A percentile compares a stretch with the other conserved stretches of the same genome.
Conservation (phyloP, 1,140 invertebrate genomes). For the Camponotus vicinus region DNA sequence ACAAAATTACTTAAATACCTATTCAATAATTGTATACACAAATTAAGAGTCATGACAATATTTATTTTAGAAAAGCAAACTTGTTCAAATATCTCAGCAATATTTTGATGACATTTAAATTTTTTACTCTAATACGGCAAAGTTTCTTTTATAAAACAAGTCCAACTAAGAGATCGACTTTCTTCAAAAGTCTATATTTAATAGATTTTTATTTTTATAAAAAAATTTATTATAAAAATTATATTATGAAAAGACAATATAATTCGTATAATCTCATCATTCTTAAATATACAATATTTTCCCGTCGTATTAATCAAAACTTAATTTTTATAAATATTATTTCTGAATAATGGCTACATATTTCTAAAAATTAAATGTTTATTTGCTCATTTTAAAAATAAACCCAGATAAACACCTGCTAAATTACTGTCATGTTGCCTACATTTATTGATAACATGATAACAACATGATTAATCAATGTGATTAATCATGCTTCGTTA, state of each 20-base stretch:
- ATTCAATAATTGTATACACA: not conserved
- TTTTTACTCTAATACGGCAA: too few species aligned
- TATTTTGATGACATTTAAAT: not conserved
- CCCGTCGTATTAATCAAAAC: not conserved
- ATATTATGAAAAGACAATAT: not conserved
- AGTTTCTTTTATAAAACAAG: not conserved
- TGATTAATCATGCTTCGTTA: too few species aligned
- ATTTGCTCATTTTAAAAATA: not conserved
- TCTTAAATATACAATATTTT: not conserved
- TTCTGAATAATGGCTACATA: not conserved
- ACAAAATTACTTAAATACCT: not conserved
- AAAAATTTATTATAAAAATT: not conserved
- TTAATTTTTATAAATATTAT: not conserved
- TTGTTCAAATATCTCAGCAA: not conserved
- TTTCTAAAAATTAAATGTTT: not conserved
- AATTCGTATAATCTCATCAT: not conserved
- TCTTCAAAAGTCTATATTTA: not conserved
- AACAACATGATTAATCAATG: too few species aligned
- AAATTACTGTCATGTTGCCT: too few species aligned
- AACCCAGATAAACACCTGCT: not conserved
- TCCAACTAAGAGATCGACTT: too few species aligned
- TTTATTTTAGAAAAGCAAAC: not conserved
- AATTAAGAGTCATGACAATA: not conserved
- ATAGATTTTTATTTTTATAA: not conserved
- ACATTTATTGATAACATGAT: too few species aligned